Evolutionary conservation across 2,888 invertebrate genomes (phyloP), one percentile per base, ranked within the genome.

Genomic region (Masnerella sp.): DNA sequence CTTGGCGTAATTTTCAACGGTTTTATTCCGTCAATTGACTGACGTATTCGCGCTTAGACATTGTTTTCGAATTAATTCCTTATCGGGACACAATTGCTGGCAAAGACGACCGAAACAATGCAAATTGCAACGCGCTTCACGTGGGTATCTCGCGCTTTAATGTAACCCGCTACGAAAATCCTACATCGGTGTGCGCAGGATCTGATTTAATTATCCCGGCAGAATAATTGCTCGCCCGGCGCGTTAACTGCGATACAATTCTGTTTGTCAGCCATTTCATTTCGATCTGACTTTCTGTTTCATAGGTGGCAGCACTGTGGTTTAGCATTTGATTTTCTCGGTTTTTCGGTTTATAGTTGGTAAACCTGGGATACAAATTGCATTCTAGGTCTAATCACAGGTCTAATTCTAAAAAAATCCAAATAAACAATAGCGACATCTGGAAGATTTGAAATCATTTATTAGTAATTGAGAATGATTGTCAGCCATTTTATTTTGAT

Each of bases 11-110:
- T n/a, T n/a, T n/a, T n/a, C n/a, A n/a, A n/a, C n/a, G n/a, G n/a
- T n/a, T n/a, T n/a, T n/a, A n/a, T n/a, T n/a, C n/a, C n/a, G n/a
- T n/a, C n/a, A n/a, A n/a, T n/a, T n/a, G n/a, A n/a, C n/a, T n/a
- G n/a, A n/a, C n/a, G n/a, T n/a, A n/a, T n/a, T n/a, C n/a, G n/a
- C n/a, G n/a, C n/a, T n/a, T n/a, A n/a, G n/a, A n/a, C n/a, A n/a
- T n/a, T n/a, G n/a, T n/a, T n/a, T n/a, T 28, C 30, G 45, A 49
- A 49, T 49, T 49, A 49, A 49, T 49, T 49, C 30, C 32, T 14
- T 49, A 32, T 49, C 22, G 20, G 20, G 22, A 18, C 11, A 30
- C 30, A 28, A 30, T 47, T 11, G 34, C 47, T 5, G 18, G 11
- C 36, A 17, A 51, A 20, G 20, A 22, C 17, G 11, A 12, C 12